Base-by-base conservation (phyloP, 2,888 invertebrate genomes). In the Lucinisca nassula region DNA sequence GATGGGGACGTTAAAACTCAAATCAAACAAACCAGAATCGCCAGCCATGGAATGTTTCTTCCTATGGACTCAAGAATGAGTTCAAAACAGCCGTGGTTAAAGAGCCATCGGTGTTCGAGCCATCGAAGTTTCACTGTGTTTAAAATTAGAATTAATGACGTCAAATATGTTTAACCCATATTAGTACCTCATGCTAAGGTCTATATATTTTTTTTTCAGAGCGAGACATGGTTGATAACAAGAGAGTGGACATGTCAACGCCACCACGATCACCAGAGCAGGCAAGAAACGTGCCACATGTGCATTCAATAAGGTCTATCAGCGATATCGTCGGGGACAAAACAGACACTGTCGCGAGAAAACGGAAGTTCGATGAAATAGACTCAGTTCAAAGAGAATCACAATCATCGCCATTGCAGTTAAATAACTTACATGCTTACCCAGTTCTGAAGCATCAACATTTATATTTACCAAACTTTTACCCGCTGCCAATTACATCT, bases 371-470 rank as follows among this genome's bases (percentile, higher is more conserved):
- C 37, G 38, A 32, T 24, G 27, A 32, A 14, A 38, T 51, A 17
- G 67, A 70, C 27, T 27, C 75, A 2, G 35, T 70, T 17, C 73
- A 78, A 73, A 73, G 45, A n/a, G 80, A 88, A n/a, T 32, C 78
- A 17, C 49, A 83, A 35, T 84, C 85, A 79, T 85, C 85, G 79
- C 85, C 87, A 51, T 85, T 88, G 45, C 85, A 85, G n/a, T 76
- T 88, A 27, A 79, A 90, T 58, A 76, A 35, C 30, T 51, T 87
- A 32, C 85, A 83, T 35, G 75, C 58, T 70, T 55, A 85, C 17
- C 84, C 84, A n/a, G 37, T 86, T 8, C 83, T 82, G 88, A 85
- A 86, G 37, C 87, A 88, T 10, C 90, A 83, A n/a, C 88, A 84
- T 32, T 79, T 88, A 76, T 85, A 81, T 61, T 61, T 87, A 49